Evolutionary conservation across 92 coral and sea anemone genomes (phyloP), one percentile per base, ranked within the genome.

Genomic region (Parazoanthus atlanticus): DNA sequence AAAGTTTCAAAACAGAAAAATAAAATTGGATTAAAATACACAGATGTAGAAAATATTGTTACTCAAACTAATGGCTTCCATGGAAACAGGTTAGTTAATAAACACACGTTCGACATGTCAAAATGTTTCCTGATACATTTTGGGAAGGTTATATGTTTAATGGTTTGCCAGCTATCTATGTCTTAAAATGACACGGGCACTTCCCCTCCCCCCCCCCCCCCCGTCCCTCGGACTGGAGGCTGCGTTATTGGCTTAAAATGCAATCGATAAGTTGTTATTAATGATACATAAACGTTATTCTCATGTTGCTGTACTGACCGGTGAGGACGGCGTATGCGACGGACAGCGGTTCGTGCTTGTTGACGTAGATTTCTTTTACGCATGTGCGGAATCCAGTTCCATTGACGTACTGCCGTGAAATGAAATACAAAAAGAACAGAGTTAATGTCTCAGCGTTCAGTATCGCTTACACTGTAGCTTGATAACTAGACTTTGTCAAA

Each of bases 341-440:
- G 66, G 98, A 89, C 21, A 94, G 85, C 26, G 95, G 96, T 32
- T 94, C 95, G 86, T 89, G 89, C 67, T 93, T 89, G 70, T 77
- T 92, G 26, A 80, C 90, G 74, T 58, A 88, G 70, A 91, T 75
- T 84, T 94, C 95, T 83, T 94, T 94, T 25, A 93, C 89, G 86
- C 98, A 94, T 23, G 93, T 86, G 85, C 95, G 91, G 78, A 94
- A 93, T 6, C 93, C 91, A 33, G 94, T 91, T 40, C 86, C 88
- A 30, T 92, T 91, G 33, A 94, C 77, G 31, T 93, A 91, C 98
- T 94, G 86, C 15, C 61, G 33, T 16, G 38, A 58, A 72, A 19
- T 73, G 26, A 12, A 33, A 31, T 21, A 49, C 17, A 43, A 65
- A 7, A 23, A 30, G 16, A 32, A 16, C 54, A 32, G 23, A 26